phyloP scores from a whole-genome alignment of 2,113 vertebrate genomes.

The Tauraco erythrolophus region DNA sequence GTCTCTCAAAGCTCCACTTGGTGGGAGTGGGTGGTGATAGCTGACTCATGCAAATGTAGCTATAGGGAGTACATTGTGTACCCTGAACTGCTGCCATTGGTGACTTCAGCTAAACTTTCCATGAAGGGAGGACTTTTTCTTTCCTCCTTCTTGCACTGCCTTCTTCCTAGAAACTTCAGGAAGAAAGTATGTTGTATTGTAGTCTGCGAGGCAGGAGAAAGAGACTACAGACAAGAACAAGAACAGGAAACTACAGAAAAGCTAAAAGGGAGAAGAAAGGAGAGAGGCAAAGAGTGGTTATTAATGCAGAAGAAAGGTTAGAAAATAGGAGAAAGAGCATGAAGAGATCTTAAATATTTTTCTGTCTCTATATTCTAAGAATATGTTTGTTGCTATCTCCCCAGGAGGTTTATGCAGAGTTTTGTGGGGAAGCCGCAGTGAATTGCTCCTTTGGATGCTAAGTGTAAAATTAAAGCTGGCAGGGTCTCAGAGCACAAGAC shows the following conservation, averaged over 20 bases:
- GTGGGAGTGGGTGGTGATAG: fast-evolving
- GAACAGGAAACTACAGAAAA: not conserved
- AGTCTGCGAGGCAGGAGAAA: not conserved
- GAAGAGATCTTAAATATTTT: not conserved
- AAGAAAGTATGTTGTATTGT: not conserved
- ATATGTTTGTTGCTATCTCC: not conserved
- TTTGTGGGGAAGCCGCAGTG: not conserved
- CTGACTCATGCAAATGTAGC: fast-evolving
- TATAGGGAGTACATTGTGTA: not conserved
- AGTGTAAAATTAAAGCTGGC: constrained; percentile 46
- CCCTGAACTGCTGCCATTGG: not conserved
- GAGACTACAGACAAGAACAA: not conserved
- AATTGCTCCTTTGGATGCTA: constrained; percentile 19
- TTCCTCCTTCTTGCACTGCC: not conserved
- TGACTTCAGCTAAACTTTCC: not conserved
- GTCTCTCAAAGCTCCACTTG: not conserved
- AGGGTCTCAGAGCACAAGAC: not conserved
- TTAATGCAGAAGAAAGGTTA: not conserved
- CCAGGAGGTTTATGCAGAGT: not conserved
- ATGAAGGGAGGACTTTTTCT: not conserved
- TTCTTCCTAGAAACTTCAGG: not conserved
- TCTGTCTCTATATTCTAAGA: not conserved
- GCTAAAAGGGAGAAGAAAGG: not conserved
- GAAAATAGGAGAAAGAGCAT: not conserved
- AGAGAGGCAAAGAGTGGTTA: not conserved